Evolutionary conservation across 2,797 vertebrate species (phyloP).

Genomic region (Mergus octosetaceus): DNA sequence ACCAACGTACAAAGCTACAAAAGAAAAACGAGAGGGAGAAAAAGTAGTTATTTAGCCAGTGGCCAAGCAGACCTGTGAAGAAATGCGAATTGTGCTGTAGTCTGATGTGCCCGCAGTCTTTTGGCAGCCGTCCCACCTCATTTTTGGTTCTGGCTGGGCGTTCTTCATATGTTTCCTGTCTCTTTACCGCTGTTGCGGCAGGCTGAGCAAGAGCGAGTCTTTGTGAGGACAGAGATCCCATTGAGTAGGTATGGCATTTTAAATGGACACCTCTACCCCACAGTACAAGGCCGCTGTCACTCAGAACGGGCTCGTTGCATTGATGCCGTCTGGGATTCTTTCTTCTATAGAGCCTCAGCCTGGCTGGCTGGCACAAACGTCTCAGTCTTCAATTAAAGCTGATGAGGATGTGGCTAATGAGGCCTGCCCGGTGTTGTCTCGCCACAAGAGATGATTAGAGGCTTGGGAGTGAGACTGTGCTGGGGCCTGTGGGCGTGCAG

Average conservation of each 20-base stretch:
- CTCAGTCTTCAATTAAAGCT: background rate
- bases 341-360: background rate
- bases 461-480: accelerated
- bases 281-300: conserved; percentile 41
- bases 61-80: conserved; percentile 58
- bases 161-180: conserved; percentile 63
- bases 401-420: background rate
- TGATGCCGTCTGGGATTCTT: background rate
- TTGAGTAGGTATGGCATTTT: conserved; percentile 51
- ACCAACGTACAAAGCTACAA: background rate
- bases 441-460: background rate
- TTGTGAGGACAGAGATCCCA: conserved; percentile 29
- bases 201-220: conserved; percentile 48
- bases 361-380: background rate
- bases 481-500: accelerated
- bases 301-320: conserved; percentile 33
- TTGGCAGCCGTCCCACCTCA: conserved; percentile 62
- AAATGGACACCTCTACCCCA: conserved; percentile 49
- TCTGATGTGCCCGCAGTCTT: conserved; percentile 55
- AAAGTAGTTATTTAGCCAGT: conserved; percentile 44
- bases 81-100: conserved; percentile 48
- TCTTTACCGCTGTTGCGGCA: background rate
- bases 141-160: conserved; percentile 59
- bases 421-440: background rate
- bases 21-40: background rate